A percentile compares a stretch with the other conserved stretches of the same genome.
phyloP scores from a whole-genome alignment of 2,888 invertebrate species.

The Hirtodrosophila alboralis region DNA sequence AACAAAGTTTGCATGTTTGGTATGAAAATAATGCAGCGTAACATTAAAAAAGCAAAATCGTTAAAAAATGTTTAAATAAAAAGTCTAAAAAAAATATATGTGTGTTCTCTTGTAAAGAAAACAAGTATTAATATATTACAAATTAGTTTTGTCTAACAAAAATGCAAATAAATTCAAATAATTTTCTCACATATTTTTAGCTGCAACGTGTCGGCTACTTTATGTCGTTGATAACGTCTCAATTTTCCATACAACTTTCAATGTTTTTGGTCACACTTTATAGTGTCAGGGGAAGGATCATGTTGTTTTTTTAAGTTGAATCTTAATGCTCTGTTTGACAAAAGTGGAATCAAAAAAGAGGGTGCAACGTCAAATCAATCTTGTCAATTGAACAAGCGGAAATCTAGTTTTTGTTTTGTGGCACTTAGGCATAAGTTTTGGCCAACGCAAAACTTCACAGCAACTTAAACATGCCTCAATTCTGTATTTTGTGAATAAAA shows the following conservation, averaged over 20 bases:
- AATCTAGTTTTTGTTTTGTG: conserved; percentile 48
- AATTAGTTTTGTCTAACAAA: too few relatives aligned
- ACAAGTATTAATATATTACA: too few relatives aligned
- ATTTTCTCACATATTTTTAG: neutral
- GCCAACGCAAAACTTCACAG: conserved; percentile 10
- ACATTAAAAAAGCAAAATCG: too few relatives aligned
- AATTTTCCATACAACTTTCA: neutral
- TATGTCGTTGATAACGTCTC: conserved; percentile 22
- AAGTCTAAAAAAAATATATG: too few relatives aligned
- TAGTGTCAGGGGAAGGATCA: neutral
- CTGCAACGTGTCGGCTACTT: conserved; percentile 53
- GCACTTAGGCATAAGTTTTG: conserved; percentile 32
- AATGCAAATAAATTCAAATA: neutral
- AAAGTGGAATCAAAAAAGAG: conserved; percentile 1
- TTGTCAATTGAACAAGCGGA: conserved; percentile 74
- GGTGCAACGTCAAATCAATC: conserved; percentile 62
- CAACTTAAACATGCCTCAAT: conserved; percentile 33
- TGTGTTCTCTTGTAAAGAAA: too few relatives aligned
- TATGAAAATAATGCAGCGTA: too few relatives aligned
- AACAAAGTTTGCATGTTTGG: too few relatives aligned
- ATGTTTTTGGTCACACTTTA: conserved; percentile 3
- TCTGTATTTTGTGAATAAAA: conserved; percentile 34
- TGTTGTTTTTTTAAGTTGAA: conserved; percentile 15
- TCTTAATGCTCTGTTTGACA: neutral
- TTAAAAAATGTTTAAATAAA: too few relatives aligned